Evolutionary conservation across 2,888 invertebrate genomes (phyloP).

Genomic region (Ferrisia virgata): DNA sequence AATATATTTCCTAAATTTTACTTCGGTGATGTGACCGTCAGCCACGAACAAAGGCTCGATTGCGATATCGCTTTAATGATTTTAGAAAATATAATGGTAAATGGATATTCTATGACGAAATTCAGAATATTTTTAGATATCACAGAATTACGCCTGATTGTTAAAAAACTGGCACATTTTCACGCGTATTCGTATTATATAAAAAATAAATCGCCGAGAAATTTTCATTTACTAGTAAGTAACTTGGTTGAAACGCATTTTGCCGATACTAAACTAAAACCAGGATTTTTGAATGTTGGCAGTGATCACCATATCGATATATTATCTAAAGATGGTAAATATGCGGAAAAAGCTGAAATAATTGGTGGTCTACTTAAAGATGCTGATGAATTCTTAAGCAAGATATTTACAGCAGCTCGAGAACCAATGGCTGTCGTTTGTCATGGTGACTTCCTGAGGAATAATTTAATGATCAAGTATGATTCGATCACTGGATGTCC

Average conservation of each 20-base stretch:
- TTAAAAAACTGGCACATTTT: background rate
- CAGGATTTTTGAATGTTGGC: background rate
- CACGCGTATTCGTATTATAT: background rate
- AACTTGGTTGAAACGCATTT: background rate
- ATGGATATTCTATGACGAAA: conserved; percentile 46
- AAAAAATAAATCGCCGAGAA: background rate
- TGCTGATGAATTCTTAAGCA: background rate
- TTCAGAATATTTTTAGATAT: conserved; percentile 48
- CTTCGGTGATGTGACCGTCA: background rate
- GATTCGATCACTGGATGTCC: conserved; percentile 45
- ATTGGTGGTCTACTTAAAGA: background rate
- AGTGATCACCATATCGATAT: background rate
- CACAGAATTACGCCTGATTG: conserved; percentile 46
- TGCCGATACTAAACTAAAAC: background rate
- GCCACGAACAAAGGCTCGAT: background rate
- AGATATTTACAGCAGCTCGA: background rate
- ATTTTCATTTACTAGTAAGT: background rate
- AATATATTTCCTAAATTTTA: background rate
- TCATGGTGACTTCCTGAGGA: conserved; percentile 50
- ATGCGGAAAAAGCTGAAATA: background rate
- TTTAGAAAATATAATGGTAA: conserved; percentile 47
- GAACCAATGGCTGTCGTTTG: conserved; percentile 49
- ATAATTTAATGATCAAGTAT: conserved; percentile 50
- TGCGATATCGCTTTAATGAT: conserved; percentile 47
- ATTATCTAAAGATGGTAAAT: background rate